Conservation (phyloP, 2,113 vertebrate species). For the Plectropomus leopardus region DNA sequence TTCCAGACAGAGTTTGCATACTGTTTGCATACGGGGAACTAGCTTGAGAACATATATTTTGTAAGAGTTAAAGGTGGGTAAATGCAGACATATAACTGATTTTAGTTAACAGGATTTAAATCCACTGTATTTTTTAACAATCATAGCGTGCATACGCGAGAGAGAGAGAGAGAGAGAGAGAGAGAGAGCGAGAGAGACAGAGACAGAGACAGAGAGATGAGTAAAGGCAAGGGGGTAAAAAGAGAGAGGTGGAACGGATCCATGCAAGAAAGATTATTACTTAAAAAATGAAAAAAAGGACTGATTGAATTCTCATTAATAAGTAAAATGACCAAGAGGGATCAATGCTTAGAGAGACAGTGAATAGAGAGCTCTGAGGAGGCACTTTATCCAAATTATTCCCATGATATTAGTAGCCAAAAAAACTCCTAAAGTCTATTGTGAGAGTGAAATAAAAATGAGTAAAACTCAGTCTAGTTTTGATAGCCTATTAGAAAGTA, state of each 20-base stretch:
- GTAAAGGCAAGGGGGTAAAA: constrained; percentile 8
- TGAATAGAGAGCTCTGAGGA: constrained; percentile 22
- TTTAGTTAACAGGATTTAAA: constrained; percentile 24
- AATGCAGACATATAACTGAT: constrained; percentile 30
- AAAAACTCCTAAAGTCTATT: not conserved
- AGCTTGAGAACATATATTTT: not conserved
- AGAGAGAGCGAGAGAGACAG: not conserved
- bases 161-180: not conserved
- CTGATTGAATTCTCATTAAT: constrained; percentile 65
- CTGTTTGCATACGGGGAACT: not conserved
- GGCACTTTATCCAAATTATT: constrained; percentile 21
- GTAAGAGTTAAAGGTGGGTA: not conserved
- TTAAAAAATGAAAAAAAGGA: constrained; percentile 76
- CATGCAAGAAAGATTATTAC: constrained; percentile 58
- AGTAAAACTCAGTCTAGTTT: not conserved
- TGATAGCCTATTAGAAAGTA: not conserved
- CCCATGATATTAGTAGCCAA: not conserved
- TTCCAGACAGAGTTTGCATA: not conserved
- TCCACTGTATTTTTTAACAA: constrained; percentile 29
- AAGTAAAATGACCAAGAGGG: constrained; percentile 43
- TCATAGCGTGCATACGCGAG: constrained; percentile 44
- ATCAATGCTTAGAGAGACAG: constrained; percentile 26
- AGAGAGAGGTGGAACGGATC: constrained; percentile 45
- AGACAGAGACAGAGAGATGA: not conserved
- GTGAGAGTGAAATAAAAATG: not conserved